Conservation (phyloP, 2,113 vertebrate genomes). For the Trematocara variabile region DNA sequence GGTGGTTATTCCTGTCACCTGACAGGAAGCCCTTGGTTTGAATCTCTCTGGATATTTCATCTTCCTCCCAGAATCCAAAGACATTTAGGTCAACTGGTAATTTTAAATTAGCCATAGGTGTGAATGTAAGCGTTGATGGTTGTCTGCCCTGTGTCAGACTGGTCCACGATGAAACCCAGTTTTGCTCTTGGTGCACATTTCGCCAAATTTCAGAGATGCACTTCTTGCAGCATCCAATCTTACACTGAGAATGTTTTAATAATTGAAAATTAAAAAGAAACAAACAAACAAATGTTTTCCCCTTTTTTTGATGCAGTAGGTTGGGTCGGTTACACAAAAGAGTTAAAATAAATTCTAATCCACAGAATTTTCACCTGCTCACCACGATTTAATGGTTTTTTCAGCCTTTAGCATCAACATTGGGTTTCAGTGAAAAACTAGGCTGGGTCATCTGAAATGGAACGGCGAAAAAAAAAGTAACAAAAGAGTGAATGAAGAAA, state of each 20-base stretch:
- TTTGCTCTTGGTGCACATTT: neutral
- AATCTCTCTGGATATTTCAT: neutral
- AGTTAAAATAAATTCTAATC: fast-evolving
- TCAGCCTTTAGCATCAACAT: slow-evolving; percentile 14
- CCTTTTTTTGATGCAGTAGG: neutral
- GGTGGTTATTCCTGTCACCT: neutral
- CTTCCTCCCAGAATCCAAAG: neutral
- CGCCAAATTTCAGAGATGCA: neutral
- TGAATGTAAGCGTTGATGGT: neutral
- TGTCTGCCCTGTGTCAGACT: too few relatives aligned
- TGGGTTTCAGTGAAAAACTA: neutral
- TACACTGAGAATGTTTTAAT: neutral
- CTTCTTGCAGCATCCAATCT: neutral
- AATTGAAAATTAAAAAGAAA: neutral
- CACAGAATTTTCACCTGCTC: slow-evolving; percentile 10
- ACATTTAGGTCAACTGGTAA: neutral
- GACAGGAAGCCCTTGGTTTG: neutral
- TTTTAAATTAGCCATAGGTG: neutral
- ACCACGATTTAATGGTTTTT: neutral
- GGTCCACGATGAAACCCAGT: neutral
- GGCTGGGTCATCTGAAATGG: slow-evolving; percentile 14
- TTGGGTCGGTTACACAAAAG: neutral
- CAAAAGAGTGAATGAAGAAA: slow-evolving; percentile 61
- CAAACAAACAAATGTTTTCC: neutral
- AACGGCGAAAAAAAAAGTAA: slow-evolving; percentile 20